These are phyloP conservation scores for Thalassophryne amazonica DNA, from an alignment of 2,797 vertebrate species.

Conservation along the genomic window DNA sequence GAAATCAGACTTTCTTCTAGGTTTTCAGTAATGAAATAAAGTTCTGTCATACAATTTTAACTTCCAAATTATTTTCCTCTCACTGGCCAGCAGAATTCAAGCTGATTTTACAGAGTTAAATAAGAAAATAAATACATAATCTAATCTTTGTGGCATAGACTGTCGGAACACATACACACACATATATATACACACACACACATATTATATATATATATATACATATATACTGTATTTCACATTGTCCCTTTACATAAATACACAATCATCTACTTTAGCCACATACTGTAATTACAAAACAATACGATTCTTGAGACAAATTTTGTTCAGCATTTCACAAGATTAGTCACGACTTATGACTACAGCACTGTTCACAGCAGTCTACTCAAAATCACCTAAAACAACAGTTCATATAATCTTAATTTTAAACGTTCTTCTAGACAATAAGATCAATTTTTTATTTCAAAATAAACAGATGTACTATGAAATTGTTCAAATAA, in stretches of 20 bases:
- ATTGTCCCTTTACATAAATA: slow-evolving; percentile 43
- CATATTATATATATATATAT: too few relatives aligned
- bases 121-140: slow-evolving; percentile 80
- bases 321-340: slow-evolving; percentile 54
- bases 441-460: slow-evolving; percentile 40
- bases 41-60: slow-evolving; percentile 30
- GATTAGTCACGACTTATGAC: slow-evolving; percentile 44
- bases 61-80: slow-evolving; percentile 56
- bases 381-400: slow-evolving; percentile 43
- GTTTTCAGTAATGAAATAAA: slow-evolving; percentile 26
- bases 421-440: slow-evolving; percentile 37
- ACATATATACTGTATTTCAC: slow-evolving; percentile 46
- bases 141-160: slow-evolving; percentile 76
- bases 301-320: slow-evolving; percentile 63
- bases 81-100: slow-evolving; percentile 80
- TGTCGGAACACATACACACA: too few relatives aligned
- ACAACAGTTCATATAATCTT: slow-evolving; percentile 34
- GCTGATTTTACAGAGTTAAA: slow-evolving; percentile 62
- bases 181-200: too few relatives aligned
- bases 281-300: slow-evolving; percentile 53
- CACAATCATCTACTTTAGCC: slow-evolving; percentile 52
- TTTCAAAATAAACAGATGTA: slow-evolving; percentile 44
- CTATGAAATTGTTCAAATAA: slow-evolving; percentile 46
- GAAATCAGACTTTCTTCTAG: slow-evolving; percentile 21
- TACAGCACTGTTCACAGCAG: slow-evolving; percentile 36